A percentile compares a stretch with the other conserved stretches of the same genome.
Conservation (phyloP, 2,888 invertebrate species). For the Drosophila putrida region DNA sequence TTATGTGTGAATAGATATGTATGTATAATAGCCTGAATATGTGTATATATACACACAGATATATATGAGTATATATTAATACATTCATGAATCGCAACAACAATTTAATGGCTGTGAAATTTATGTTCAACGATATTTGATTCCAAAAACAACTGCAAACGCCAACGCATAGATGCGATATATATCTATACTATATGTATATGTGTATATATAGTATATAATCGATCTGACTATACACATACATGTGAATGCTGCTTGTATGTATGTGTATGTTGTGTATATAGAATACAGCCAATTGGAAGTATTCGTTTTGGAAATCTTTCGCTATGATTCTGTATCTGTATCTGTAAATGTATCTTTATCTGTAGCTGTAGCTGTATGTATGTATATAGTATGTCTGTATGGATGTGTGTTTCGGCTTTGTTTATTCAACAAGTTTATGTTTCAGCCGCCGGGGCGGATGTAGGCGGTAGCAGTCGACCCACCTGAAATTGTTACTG, state of each 20-base stretch:
- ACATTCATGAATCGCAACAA: constrained; percentile 33
- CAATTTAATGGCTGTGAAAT: constrained; percentile 74
- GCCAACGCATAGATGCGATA: constrained; percentile 62
- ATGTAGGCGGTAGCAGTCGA: constrained; percentile 35
- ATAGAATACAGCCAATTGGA: constrained; percentile 62
- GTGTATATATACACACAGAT: constrained; percentile 4
- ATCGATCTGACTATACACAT: constrained; percentile 8
- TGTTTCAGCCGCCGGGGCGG: constrained; percentile 66
- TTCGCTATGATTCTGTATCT: constrained; percentile 16
- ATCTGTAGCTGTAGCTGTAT: constrained; percentile 5
- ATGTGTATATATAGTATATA: constrained; percentile 12
- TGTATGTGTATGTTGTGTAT: constrained; percentile 1
- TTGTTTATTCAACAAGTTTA: constrained; percentile 73
- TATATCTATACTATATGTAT: not conserved
- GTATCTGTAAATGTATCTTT: constrained; percentile 4
- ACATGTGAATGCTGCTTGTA: not conserved
- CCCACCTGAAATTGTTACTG: constrained; percentile 68
- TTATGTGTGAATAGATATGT: constrained; percentile 8
- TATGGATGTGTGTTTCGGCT: constrained; percentile 33
- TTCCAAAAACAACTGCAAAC: constrained; percentile 75
- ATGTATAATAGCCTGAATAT: constrained; percentile 3
- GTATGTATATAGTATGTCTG: not conserved
- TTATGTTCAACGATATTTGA: constrained; percentile 78
- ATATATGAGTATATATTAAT: constrained; percentile 24
- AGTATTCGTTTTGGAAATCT: constrained; percentile 64